These are phyloP conservation scores for Coronaproctus castanopsis DNA, from an alignment of 2,888 invertebrate species.

Conservation along the genomic window DNA sequence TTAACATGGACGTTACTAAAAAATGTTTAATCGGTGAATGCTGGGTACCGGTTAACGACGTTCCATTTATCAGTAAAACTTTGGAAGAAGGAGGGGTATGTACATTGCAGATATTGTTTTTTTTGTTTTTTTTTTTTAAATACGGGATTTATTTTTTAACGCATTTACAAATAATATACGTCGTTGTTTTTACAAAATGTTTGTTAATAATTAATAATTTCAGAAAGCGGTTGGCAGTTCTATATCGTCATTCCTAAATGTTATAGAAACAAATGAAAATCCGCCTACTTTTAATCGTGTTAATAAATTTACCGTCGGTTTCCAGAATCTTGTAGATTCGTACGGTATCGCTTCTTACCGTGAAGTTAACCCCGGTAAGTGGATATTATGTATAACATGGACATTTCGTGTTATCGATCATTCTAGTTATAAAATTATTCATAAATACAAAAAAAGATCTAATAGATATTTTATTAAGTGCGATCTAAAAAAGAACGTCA, in stretches of 20 bases:
- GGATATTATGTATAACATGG: too few species aligned
- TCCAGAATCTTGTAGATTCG: slow-evolving; percentile 80
- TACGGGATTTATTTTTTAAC: not conserved
- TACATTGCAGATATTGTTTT: slow-evolving; percentile 16
- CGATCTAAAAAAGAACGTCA: too few species aligned
- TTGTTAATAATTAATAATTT: too few species aligned
- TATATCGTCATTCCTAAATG: slow-evolving; percentile 80
- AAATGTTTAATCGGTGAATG: slow-evolving; percentile 79
- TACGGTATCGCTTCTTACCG: slow-evolving; percentile 84
- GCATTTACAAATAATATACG: too few species aligned
- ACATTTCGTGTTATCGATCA: too few species aligned
- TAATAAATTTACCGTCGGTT: slow-evolving; percentile 79
- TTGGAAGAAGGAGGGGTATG: slow-evolving; percentile 60
- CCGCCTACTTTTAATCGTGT: slow-evolving; percentile 84
- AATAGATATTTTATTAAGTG: too few species aligned
- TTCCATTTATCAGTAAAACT: slow-evolving; percentile 52
- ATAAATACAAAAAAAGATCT: too few species aligned
- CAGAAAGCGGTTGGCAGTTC: slow-evolving; percentile 58
- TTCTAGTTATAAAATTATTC: too few species aligned
- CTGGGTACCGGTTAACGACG: slow-evolving; percentile 58
- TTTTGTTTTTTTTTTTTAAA: not conserved
- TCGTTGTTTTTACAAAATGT: too few species aligned
- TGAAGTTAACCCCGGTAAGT: slow-evolving; percentile 67
- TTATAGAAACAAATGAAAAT: slow-evolving; percentile 54
- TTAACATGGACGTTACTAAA: slow-evolving; percentile 75